A percentile compares a stretch with the other conserved stretches of the same genome.
phyloP scores from a whole-genome alignment of 2,113 vertebrate genomes.

The Sinocyclocheilus grahami region DNA sequence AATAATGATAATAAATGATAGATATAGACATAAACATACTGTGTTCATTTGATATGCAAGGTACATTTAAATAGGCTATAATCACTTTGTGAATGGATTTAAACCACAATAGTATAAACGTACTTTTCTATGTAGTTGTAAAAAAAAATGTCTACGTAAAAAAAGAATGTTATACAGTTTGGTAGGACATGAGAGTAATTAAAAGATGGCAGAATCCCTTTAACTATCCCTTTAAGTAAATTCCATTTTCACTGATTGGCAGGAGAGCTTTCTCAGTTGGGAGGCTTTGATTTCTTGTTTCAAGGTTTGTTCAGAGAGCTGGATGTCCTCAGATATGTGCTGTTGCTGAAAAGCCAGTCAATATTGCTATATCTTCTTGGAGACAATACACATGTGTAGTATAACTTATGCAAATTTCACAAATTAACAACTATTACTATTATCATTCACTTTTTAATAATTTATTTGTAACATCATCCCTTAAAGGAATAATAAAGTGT shows the following conservation, averaged over 20 bases:
- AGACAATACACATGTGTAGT: not conserved
- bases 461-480: not conserved
- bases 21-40: not conserved
- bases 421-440: not conserved
- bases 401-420: not conserved
- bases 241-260: not conserved
- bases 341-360: not conserved
- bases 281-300: not conserved
- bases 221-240: not conserved
- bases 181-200: too few species aligned
- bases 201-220: not conserved
- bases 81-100: not conserved
- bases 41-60: not conserved
- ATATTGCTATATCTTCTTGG: not conserved
- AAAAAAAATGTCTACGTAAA: too few species aligned
- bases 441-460: not conserved
- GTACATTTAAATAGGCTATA: too few species aligned
- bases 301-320: not conserved
- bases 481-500: not conserved
- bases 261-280: not conserved
- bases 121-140: too few species aligned
- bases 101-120: not conserved
- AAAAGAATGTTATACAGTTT: not conserved
- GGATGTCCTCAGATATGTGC: not conserved
- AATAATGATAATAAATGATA: not conserved